phyloP scores from a whole-genome alignment of 2,888 invertebrate genomes.

The Leptinotarsa rubiginosa region DNA sequence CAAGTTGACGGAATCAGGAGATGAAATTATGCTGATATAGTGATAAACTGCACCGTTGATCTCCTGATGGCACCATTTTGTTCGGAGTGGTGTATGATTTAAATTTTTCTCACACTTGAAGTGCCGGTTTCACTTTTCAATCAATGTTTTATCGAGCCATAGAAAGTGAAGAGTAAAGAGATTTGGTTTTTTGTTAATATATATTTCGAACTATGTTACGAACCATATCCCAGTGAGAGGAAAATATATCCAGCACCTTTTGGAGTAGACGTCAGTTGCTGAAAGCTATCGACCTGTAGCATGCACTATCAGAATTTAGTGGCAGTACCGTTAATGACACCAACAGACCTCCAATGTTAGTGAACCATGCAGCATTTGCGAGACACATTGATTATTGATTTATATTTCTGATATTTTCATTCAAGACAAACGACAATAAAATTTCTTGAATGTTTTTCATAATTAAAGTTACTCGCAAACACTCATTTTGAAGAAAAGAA shows the following conservation, averaged over 20 bases:
- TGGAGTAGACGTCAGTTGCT: neutral
- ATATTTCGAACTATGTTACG: neutral
- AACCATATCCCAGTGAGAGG: neutral
- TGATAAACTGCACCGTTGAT: no score
- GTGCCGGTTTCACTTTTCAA: no score
- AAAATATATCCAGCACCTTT: neutral
- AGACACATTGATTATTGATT: constrained; percentile 24
- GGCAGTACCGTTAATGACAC: constrained; percentile 35
- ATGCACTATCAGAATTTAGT: neutral
- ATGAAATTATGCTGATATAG: no score
- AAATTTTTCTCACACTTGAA: no score
- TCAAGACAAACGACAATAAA: no score
- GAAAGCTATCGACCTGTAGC: neutral
- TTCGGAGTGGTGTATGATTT: no score
- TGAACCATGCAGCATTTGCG: constrained; percentile 26
- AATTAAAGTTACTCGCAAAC: neutral
- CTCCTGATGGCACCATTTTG: no score
- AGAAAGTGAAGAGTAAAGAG: neutral
- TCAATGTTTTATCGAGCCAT: no score
- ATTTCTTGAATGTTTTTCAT: neutral
- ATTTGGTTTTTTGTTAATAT: neutral
- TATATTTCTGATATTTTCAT: neutral
- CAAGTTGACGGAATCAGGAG: no score
- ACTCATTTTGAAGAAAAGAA: neutral
- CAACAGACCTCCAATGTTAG: constrained; percentile 48